Evolutionary conservation across 2,113 vertebrate genomes (phyloP).

Genomic region (Meriones unguiculatus): DNA sequence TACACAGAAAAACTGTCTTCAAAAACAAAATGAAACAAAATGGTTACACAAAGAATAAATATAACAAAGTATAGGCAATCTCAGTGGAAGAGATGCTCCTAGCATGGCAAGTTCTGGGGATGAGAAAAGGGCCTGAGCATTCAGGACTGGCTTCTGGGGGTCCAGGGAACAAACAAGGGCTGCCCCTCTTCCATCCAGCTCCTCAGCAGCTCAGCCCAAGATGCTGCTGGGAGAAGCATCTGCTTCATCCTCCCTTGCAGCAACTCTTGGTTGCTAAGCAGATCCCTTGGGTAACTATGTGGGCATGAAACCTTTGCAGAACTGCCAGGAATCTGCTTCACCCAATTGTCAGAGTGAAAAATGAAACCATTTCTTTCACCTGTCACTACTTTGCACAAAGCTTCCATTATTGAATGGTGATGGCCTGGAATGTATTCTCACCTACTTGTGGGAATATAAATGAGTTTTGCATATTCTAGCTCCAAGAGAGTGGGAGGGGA

Average conservation of each 20-base stretch:
- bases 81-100: neutral
- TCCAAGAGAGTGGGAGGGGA: conserved; percentile 45
- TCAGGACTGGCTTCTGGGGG: neutral
- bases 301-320: conserved; percentile 86
- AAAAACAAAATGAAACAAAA: neutral
- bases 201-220: conserved; percentile 45
- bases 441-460: conserved; percentile 74
- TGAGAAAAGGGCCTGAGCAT: neutral
- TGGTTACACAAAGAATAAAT: neutral
- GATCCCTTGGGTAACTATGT: conserved; percentile 86
- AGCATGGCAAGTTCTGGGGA: neutral
- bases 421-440: conserved; percentile 78
- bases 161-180: neutral
- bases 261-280: conserved; percentile 87
- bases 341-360: conserved; percentile 86
- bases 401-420: conserved; percentile 81
- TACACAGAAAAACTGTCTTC: no score
- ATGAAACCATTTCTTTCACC: conserved; percentile 85
- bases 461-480: conserved; percentile 72
- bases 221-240: conserved; percentile 38
- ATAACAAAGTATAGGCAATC: neutral
- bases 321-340: conserved; percentile 86
- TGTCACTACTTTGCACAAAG: conserved; percentile 84
- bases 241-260: conserved; percentile 67
- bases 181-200: neutral